Base-by-base conservation (phyloP, 2,113 vertebrate species). In the Salvelinus sp. region DNA sequence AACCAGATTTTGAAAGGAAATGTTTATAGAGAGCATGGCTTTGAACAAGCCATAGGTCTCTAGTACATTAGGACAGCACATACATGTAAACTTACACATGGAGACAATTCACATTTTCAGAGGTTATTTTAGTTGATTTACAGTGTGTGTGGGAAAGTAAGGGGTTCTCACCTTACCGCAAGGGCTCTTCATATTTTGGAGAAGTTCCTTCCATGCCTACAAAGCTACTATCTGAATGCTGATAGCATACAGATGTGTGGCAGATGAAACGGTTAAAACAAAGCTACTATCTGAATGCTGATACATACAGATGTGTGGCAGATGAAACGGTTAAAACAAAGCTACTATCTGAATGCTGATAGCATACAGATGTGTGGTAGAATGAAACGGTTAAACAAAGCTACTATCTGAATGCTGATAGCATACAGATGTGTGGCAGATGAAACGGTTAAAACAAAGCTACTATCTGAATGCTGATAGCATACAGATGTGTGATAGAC, bases 401-500 rank as follows among this genome's bases (percentile, higher is more conserved):
- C 90, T 90, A 84, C 90, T 90, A 85, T 25, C 25, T 23, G 23
- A 23, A 23, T 23, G 23, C 23, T 23, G 23, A 23, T 23, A 1
- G 1, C 23, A 23, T 23, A 23, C 23, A 23, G 23, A 23, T 23
- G 23, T 23, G 23, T 23, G 23, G 23, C 1, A 23, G 23, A 23
- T 23, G 23, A 23, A 23, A 23, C 0, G 23, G 23, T 23, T 23
- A 23, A 23, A 23, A 57, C 20, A 28, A 65, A 76, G 28, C 25
- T 22, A 48, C n/a, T 70, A 60, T 71, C 44, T 48, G 48, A 65
- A 30, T 27, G 67, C 76, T 70, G 71, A 28, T 27, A 77, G 83
- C 76, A 83, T 82, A 86, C 86, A 88, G 79, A 91, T 90, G 84
- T 85, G 70, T 18, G 54, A 63, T 50, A 77, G 66, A 77, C n/a